Conservation (phyloP, 2,113 vertebrate genomes). For the Dissostichus mawsoni region DNA sequence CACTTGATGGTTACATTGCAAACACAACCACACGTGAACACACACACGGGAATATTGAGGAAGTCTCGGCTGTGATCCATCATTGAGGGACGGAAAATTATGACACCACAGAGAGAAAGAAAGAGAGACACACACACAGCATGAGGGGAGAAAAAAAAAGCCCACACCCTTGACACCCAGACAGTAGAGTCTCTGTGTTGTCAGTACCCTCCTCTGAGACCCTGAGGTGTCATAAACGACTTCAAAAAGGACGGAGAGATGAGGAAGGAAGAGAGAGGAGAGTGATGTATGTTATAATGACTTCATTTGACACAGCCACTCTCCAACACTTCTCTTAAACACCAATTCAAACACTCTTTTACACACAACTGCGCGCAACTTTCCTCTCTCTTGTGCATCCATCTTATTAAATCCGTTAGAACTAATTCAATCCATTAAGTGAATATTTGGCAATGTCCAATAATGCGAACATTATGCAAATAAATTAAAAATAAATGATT, state of each 20-base stretch:
- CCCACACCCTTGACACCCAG: constrained; percentile 14
- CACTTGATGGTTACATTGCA: constrained; percentile 16
- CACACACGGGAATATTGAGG: constrained; percentile 52
- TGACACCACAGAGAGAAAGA: constrained; percentile 51
- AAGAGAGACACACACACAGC: constrained; percentile 1
- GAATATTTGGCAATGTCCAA: constrained; percentile 46
- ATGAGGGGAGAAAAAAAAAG: constrained; percentile 17
- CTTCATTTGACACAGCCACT: constrained; percentile 53
- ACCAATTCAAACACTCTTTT: constrained; percentile 29
- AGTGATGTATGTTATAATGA: constrained; percentile 50
- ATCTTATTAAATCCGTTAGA: constrained; percentile 12
- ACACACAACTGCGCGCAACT: constrained; percentile 2
- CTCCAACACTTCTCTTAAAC: constrained; percentile 31
- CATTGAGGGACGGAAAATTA: constrained; percentile 55
- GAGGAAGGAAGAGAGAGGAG: constrained; percentile 47
- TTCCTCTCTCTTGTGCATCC: constrained; percentile 7
- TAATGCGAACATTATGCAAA: background rate
- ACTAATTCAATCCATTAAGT: constrained; percentile 36
- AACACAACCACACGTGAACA: constrained; percentile 18
- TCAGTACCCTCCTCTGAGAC: constrained; percentile 66
- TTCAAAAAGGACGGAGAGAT: constrained; percentile 57
- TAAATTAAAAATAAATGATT: background rate
- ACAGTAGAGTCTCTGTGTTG: constrained; percentile 66
- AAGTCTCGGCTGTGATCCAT: constrained; percentile 66
- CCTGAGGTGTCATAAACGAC: constrained; percentile 72